Percentiles rank a stretch among this genome's conserved stretches.
phyloP scores from a whole-genome alignment of 2,888 invertebrate genomes.

The Aproaerema taeniolella region DNA sequence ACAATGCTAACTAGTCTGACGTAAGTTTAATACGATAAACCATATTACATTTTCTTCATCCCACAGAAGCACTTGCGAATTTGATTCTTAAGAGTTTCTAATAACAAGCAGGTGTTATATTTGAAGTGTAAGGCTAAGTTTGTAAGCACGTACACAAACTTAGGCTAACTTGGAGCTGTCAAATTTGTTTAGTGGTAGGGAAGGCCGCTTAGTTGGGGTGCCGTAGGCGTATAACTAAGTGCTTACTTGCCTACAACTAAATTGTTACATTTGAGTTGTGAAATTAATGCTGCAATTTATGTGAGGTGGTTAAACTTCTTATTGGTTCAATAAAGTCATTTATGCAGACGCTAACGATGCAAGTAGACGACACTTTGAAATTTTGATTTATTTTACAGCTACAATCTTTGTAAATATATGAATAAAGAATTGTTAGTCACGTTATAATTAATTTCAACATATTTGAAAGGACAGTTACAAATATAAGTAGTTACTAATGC shows the following conservation, averaged over 20 bases:
- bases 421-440: too few relatives aligned
- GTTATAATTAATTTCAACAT: too few relatives aligned
- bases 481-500: too few relatives aligned
- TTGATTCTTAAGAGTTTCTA: not conserved
- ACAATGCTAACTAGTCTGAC: slow-evolving; percentile 69
- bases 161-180: slow-evolving; percentile 72
- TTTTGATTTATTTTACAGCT: too few relatives aligned
- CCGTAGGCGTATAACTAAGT: slow-evolving; percentile 69
- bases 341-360: too few relatives aligned
- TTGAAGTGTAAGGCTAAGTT: slow-evolving; percentile 30
- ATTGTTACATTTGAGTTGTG: slow-evolving; percentile 73
- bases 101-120: slow-evolving; percentile 16
- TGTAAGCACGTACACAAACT: slow-evolving; percentile 59
- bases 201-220: slow-evolving; percentile 65
- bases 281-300: slow-evolving; percentile 72
- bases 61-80: not conserved
- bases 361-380: too few relatives aligned
- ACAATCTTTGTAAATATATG: too few relatives aligned
- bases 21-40: slow-evolving; percentile 48
- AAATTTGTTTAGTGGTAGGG: slow-evolving; percentile 75
- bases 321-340: slow-evolving; percentile 4
- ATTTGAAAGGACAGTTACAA: too few relatives aligned
- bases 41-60: slow-evolving; percentile 15
- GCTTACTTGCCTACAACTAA: slow-evolving; percentile 67
- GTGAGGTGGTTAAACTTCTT: slow-evolving; percentile 44